These are phyloP conservation scores for Caenorhabditis sp. DNA, from an alignment of 2,888 invertebrate species.

Conservation along the genomic window DNA sequence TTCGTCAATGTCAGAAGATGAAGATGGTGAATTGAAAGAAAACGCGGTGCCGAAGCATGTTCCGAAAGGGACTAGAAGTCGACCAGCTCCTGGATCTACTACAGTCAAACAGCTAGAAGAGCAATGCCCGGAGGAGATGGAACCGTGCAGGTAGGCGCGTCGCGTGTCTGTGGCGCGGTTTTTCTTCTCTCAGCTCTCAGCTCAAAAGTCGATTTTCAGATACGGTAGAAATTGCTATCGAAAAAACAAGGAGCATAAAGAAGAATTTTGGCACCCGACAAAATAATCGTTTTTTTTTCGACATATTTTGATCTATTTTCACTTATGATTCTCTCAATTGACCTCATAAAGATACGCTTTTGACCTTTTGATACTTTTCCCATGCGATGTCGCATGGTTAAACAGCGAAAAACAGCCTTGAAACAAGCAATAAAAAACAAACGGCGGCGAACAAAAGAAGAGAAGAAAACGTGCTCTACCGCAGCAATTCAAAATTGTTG, in stretches of 20 bases:
- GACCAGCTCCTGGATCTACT: slow-evolving; percentile 23
- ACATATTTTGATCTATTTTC: not conserved
- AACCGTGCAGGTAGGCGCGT: slow-evolving; percentile 34
- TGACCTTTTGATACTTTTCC: not conserved
- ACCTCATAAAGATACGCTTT: not conserved
- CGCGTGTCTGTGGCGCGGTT: too few relatives aligned
- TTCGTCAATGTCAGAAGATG: slow-evolving; percentile 22
- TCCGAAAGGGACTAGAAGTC: slow-evolving; percentile 52
- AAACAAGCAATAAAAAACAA: not conserved
- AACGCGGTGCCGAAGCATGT: slow-evolving; percentile 68
- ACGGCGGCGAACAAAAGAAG: not conserved
- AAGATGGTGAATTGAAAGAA: slow-evolving; percentile 59
- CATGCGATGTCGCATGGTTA: not conserved
- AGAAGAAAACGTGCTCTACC: slow-evolving; percentile 22
- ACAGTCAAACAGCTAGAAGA: slow-evolving; percentile 18
- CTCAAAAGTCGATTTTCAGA: slow-evolving; percentile 57
- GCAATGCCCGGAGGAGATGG: slow-evolving; percentile 31
- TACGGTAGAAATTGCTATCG: slow-evolving; percentile 72
- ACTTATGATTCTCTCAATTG: not conserved
- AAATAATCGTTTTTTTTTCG: not conserved
- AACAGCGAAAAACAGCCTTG: not conserved
- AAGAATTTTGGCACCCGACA: slow-evolving; percentile 67
- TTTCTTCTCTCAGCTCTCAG: too few relatives aligned
- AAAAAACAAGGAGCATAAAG: slow-evolving; percentile 69
- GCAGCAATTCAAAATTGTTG: slow-evolving; percentile 10